Conservation (phyloP, 2,888 invertebrate genomes). For the Steinernema scapterisci region DNA sequence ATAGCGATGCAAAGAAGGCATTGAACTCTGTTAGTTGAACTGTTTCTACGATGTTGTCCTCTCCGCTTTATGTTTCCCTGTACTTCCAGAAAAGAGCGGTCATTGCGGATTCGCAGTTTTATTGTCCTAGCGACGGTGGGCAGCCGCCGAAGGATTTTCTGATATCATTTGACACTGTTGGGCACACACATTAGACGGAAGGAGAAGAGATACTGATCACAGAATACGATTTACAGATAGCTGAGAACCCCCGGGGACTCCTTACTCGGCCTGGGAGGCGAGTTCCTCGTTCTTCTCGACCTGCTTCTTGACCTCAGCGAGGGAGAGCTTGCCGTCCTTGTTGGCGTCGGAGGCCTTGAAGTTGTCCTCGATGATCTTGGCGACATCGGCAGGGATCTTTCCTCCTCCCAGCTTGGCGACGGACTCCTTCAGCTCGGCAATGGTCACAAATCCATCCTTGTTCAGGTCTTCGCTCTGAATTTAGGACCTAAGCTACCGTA, state of each 20-base stretch:
- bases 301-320: constrained; percentile 22
- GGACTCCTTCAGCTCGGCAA: constrained; percentile 22
- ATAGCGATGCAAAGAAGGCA: too few species aligned
- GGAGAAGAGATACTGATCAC: constrained; percentile 30
- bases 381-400: not conserved
- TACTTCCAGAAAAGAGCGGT: too few species aligned
- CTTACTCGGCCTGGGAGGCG: constrained; percentile 24
- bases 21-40: too few species aligned
- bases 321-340: constrained; percentile 26
- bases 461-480: constrained; percentile 16
- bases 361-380: constrained; percentile 21
- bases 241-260: not conserved
- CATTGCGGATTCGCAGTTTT: constrained; percentile 16
- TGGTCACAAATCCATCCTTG: constrained; percentile 4
- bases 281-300: constrained; percentile 24
- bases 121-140: constrained; percentile 23
- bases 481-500: not conserved
- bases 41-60: too few species aligned
- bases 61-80: too few species aligned
- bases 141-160: not conserved
- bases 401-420: constrained; percentile 12
- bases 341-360: constrained; percentile 27
- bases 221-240: not conserved
- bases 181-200: constrained; percentile 27
- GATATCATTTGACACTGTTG: constrained; percentile 22